Conservation (phyloP, 2,113 vertebrate genomes). For the Vulpes lagopus region DNA sequence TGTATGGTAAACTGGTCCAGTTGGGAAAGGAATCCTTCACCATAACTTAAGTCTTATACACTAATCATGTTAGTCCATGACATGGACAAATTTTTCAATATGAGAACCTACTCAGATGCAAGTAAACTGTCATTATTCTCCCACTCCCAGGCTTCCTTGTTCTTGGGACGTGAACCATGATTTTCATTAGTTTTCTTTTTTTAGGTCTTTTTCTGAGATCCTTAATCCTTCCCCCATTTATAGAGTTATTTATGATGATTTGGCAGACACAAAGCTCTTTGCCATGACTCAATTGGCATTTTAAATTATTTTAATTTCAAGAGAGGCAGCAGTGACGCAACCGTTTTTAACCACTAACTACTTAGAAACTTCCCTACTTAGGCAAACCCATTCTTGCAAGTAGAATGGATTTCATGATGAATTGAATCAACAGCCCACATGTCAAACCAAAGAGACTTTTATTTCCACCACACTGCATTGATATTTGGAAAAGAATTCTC, state of each 20-base stretch:
- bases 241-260: conserved; percentile 34
- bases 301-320: conserved; percentile 78
- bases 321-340: conserved; percentile 58
- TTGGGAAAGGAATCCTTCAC: not conserved
- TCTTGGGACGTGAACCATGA: not conserved
- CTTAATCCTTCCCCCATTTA: conserved; percentile 65
- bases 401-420: conserved; percentile 62
- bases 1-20: not conserved
- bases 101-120: not conserved
- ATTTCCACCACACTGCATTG: conserved; percentile 24
- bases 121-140: conserved; percentile 1
- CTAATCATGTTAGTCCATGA: not conserved
- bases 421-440: conserved; percentile 59
- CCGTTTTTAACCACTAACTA: conserved; percentile 72
- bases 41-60: not conserved
- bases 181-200: conserved; percentile 57
- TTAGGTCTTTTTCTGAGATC: conserved; percentile 23
- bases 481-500: conserved; percentile 54
- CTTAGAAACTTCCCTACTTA: conserved; percentile 49
- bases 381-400: conserved; percentile 52
- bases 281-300: conserved; percentile 75
- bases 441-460: conserved; percentile 30
- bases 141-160: not conserved
- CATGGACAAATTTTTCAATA: conserved; percentile 28
- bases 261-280: conserved; percentile 65